Evolutionary conservation across 2,113 vertebrate genomes (phyloP).

Genomic region (Centropristis striata): DNA sequence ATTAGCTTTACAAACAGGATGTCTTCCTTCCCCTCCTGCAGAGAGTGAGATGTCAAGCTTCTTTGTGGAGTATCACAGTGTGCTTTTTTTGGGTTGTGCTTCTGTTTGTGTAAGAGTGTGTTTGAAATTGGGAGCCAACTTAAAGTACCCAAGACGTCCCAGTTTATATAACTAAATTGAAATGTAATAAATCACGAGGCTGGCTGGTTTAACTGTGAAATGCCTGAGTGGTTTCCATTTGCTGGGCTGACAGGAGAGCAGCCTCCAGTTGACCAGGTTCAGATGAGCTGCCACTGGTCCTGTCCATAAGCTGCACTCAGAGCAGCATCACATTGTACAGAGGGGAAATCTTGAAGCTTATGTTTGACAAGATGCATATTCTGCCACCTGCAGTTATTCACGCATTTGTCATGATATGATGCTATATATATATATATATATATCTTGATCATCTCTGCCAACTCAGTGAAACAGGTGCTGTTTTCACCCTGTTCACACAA

Average conservation of each 20-base stretch:
- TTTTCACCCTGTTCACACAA: constrained; percentile 30
- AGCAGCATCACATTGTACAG: constrained; percentile 27
- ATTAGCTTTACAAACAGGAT: constrained; percentile 71
- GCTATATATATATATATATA: constrained; percentile 25
- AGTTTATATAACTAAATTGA: constrained; percentile 70
- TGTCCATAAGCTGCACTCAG: constrained; percentile 55
- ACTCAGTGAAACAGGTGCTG: constrained; percentile 10
- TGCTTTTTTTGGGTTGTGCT: constrained; percentile 7
- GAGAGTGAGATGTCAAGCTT: constrained; percentile 49
- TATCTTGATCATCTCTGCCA: constrained; percentile 18
- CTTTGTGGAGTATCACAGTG: constrained; percentile 19
- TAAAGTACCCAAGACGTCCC: constrained; percentile 45
- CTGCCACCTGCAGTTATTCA: constrained; percentile 28
- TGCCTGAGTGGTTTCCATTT: constrained; percentile 66
- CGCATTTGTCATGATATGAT: constrained; percentile 22
- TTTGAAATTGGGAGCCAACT: constrained; percentile 24
- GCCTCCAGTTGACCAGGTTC: constrained; percentile 33
- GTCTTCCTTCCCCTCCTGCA: constrained; percentile 39
- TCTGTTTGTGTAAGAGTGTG: constrained; percentile 27
- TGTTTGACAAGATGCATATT: constrained; percentile 47
- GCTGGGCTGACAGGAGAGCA: constrained; percentile 51
- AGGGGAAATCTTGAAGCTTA: constrained; percentile 12
- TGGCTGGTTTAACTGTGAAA: constrained; percentile 67
- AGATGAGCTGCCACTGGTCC: constrained; percentile 50
- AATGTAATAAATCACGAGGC: constrained; percentile 61